phyloP scores from a whole-genome alignment of 35 echinoderm and acorn worm genomes.

The Lytechinus pictus region DNA sequence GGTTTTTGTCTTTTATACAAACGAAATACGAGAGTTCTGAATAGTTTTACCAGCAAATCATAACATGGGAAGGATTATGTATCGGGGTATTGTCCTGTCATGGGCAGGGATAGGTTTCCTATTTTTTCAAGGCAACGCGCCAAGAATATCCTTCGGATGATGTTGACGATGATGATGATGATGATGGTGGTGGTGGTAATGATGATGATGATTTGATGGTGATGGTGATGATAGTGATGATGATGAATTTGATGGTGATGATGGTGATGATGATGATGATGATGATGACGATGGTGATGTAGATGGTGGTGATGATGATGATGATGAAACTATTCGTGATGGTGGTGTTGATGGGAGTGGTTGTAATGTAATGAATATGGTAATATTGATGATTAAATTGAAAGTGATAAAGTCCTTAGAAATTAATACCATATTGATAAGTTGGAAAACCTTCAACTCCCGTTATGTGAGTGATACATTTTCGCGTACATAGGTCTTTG shows the following conservation, averaged over 20 bases:
- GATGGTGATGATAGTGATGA: neutral
- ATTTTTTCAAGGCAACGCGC: neutral
- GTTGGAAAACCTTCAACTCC: no score
- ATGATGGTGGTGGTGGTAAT: neutral
- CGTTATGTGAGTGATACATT: no score
- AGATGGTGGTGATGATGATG: neutral
- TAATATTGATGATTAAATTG: no score
- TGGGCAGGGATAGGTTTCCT: neutral
- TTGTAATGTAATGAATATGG: no score
- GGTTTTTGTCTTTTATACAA: neutral
- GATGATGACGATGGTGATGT: neutral
- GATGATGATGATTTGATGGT: neutral
- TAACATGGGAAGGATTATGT: neutral
- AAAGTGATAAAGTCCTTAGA: no score
- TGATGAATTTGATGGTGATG: neutral
- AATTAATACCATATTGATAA: no score
- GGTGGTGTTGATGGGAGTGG: no score
- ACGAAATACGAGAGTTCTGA: neutral
- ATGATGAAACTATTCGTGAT: neutral
- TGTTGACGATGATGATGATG: neutral
- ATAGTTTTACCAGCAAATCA: neutral
- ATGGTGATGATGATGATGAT: neutral
- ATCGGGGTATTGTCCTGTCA: neutral
- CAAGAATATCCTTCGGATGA: neutral
- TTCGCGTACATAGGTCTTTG: no score